These are phyloP conservation scores for Periophthalmodon schlosseri DNA, from an alignment of 2,113 vertebrate genomes.

Conservation along the genomic window DNA sequence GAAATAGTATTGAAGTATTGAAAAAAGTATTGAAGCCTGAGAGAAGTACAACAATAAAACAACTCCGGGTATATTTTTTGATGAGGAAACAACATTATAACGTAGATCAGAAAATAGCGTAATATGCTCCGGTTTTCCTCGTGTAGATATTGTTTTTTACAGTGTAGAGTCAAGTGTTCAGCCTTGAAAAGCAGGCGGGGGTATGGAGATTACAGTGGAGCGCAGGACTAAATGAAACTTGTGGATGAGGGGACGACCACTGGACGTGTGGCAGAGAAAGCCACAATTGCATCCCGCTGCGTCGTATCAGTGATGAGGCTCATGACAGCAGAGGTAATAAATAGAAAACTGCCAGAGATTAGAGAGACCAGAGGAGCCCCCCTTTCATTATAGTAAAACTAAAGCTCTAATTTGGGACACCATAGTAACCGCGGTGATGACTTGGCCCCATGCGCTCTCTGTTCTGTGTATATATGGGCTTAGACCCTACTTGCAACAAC, in stretches of 20 bases:
- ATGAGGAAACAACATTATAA: no score
- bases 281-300: slow-evolving; percentile 66
- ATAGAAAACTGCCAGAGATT: slow-evolving; percentile 74
- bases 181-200: slow-evolving; percentile 34
- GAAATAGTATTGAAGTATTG: no score
- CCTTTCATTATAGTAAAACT: slow-evolving; percentile 73
- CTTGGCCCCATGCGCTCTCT: slow-evolving; percentile 39
- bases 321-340: slow-evolving; percentile 71
- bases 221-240: slow-evolving; percentile 32
- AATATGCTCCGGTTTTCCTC: no score
- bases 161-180: slow-evolving; percentile 30
- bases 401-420: slow-evolving; percentile 76
- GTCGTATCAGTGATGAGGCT: slow-evolving; percentile 56
- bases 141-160: neutral
- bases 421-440: slow-evolving; percentile 56
- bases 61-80: no score
- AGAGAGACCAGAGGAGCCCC: slow-evolving; percentile 61
- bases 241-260: slow-evolving; percentile 37
- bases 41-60: no score
- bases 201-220: slow-evolving; percentile 42
- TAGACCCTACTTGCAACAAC: slow-evolving; percentile 28
- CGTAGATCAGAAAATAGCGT: no score
- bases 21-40: no score
- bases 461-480: slow-evolving; percentile 16
- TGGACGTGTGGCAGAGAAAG: slow-evolving; percentile 53